These are phyloP conservation scores for Australoheros scitulus DNA, from an alignment of 2,113 vertebrate genomes.

Conservation along the genomic window DNA sequence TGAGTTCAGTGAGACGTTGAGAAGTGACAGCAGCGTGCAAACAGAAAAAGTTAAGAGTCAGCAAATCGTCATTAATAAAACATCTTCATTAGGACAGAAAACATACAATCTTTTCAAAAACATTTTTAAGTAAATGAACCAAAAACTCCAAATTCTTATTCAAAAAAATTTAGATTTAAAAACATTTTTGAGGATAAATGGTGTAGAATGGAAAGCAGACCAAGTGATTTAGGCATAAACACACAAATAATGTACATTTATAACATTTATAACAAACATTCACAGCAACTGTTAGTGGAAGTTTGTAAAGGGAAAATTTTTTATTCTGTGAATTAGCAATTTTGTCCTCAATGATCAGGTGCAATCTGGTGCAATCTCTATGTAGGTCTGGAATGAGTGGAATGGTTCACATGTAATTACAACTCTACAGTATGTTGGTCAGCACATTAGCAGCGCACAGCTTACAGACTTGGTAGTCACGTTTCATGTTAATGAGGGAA, in stretches of 20 bases:
- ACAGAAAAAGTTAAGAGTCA: constrained; percentile 52
- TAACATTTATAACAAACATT: background rate
- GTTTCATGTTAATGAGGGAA: background rate
- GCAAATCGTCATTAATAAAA: constrained; percentile 44
- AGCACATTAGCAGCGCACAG: background rate
- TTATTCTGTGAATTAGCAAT: background rate
- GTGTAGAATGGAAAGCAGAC: background rate
- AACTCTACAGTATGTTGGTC: background rate
- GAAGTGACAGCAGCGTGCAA: constrained; percentile 46
- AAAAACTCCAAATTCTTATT: background rate
- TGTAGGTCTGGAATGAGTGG: background rate
- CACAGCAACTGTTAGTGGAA: background rate
- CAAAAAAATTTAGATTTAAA: background rate
- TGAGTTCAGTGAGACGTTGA: constrained; percentile 63
- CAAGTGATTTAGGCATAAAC: background rate
- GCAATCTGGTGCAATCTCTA: background rate
- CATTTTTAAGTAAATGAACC: background rate
- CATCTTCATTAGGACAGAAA: constrained; percentile 39
- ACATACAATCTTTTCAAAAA: constrained; percentile 4
- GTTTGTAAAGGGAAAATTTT: background rate
- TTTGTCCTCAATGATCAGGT: background rate
- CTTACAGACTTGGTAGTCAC: background rate
- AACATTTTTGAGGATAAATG: background rate
- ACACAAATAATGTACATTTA: background rate
- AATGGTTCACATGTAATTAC: background rate